These are phyloP conservation scores for Heliconius cydno DNA, from an alignment of 2,888 invertebrate genomes.

Conservation along the genomic window DNA sequence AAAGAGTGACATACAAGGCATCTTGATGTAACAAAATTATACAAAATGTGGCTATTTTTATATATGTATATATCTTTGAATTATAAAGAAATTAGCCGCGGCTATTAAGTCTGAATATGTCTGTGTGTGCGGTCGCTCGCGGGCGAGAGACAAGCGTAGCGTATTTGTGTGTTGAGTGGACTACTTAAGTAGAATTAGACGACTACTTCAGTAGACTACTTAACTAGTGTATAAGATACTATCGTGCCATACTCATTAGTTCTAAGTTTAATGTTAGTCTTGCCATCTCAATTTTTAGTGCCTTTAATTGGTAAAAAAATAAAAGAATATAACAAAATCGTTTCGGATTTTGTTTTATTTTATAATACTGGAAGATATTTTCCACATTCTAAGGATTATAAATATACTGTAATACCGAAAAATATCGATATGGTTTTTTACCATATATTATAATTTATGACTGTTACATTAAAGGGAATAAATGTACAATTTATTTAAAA, in stretches of 20 bases:
- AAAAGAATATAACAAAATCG: neutral
- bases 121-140: conserved; percentile 26
- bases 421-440: neutral
- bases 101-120: conserved; percentile 27
- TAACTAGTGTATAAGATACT: conserved; percentile 32
- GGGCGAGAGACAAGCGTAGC: conserved; percentile 17
- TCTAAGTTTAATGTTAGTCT: conserved; percentile 26
- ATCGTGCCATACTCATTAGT: conserved; percentile 60
- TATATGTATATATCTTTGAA: neutral
- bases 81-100: neutral
- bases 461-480: neutral
- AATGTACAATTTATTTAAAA: neutral
- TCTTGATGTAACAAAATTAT: neutral
- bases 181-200: neutral
- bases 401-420: neutral
- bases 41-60: neutral
- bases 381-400: neutral
- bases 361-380: neutral
- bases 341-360: neutral
- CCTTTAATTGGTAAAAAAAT: conserved; percentile 10
- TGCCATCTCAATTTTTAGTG: conserved; percentile 20
- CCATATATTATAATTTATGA: neutral
- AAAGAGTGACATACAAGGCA: neutral
- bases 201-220: neutral
- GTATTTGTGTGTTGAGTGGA: neutral